phyloP scores from a whole-genome alignment of 2,113 vertebrate species.

The Thalassarche chlororhynchos region DNA sequence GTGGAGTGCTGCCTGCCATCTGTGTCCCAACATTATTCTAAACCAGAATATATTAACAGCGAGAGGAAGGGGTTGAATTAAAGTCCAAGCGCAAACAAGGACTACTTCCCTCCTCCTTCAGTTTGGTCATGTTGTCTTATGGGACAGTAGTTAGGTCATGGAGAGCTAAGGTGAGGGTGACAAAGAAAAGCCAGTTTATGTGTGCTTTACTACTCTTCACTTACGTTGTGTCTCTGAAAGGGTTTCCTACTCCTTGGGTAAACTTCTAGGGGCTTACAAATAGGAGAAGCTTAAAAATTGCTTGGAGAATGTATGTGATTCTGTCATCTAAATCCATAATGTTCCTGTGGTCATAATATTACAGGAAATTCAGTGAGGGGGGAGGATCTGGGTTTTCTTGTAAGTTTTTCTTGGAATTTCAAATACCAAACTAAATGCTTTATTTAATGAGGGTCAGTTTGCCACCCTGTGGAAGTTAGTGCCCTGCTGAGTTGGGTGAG shows the following conservation, averaged over 20 bases:
- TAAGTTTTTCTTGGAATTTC: neutral
- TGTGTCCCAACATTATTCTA: neutral
- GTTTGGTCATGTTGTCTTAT: fast-evolving
- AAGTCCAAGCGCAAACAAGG: neutral
- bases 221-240: neutral
- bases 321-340: neutral
- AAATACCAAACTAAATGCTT: neutral
- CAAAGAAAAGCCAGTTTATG: neutral
- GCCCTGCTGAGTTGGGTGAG: neutral
- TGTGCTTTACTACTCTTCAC: neutral
- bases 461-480: neutral
- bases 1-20: neutral
- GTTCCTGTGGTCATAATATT: neutral
- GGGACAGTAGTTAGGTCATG: neutral
- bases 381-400: neutral
- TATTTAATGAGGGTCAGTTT: neutral
- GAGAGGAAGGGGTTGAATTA: neutral
- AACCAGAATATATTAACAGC: neutral
- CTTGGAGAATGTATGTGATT: neutral
- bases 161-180: neutral
- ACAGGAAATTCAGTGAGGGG: neutral
- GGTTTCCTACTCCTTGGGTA: neutral
- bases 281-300: neutral
- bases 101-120: neutral
- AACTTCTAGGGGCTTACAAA: neutral